These are phyloP conservation scores for Suncus etruscus DNA, from an alignment of 2,113 vertebrate species.

Conservation along the genomic window DNA sequence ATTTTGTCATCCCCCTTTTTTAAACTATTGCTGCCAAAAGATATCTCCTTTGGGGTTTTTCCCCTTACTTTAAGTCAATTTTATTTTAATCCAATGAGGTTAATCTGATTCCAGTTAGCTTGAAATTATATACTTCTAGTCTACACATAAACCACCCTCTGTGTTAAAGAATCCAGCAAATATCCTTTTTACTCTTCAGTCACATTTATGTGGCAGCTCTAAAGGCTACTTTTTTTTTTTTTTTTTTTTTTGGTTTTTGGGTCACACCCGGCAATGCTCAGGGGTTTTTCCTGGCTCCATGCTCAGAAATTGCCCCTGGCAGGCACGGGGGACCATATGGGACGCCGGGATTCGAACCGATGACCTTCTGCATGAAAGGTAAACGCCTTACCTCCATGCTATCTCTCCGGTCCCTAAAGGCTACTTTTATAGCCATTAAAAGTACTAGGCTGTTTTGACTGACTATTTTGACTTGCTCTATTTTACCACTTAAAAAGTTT, in stretches of 20 bases:
- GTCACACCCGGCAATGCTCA: too few species aligned
- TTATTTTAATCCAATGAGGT: constrained; percentile 23
- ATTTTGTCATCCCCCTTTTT: constrained; percentile 34
- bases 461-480: constrained; percentile 46
- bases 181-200: constrained; percentile 20
- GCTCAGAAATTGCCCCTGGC: too few species aligned
- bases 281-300: too few species aligned
- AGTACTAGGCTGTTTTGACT: constrained; percentile 13
- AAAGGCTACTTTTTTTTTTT: neutral
- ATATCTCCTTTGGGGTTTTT: constrained; percentile 22
- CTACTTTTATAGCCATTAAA: neutral
- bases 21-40: constrained; percentile 36
- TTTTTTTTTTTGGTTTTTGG: too few species aligned
- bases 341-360: too few species aligned
- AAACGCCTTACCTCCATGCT: too few species aligned
- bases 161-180: neutral
- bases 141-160: neutral
- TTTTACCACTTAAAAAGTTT: neutral
- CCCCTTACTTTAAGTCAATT: neutral
- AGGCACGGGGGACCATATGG: too few species aligned
- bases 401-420: constrained; percentile 30
- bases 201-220: neutral
- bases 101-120: constrained; percentile 5
- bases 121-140: neutral
- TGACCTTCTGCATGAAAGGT: too few species aligned